These are phyloP conservation scores for Dermatemys mawii DNA, from an alignment of 2,113 vertebrate species.

Conservation along the genomic window DNA sequence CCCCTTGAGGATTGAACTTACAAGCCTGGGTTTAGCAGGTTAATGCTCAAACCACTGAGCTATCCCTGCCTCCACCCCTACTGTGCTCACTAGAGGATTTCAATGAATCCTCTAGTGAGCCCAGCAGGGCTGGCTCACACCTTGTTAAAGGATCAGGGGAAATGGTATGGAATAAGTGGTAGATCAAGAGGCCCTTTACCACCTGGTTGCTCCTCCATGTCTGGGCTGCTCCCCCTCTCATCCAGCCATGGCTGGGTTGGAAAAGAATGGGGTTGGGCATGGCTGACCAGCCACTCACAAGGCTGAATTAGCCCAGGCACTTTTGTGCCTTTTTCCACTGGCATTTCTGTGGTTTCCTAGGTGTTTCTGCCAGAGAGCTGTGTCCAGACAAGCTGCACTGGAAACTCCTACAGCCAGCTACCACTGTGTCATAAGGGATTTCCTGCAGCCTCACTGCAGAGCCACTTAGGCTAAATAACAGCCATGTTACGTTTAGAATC, in stretches of 20 bases:
- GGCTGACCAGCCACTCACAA: no score
- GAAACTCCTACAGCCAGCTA: background rate
- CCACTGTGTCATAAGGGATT: background rate
- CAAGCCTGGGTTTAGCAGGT: no score
- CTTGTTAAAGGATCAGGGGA: background rate
- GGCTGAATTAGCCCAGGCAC: no score
- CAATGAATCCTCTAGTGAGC: background rate
- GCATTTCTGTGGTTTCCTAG: background rate
- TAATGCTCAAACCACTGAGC: no score
- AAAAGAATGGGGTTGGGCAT: no score
- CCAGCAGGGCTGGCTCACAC: background rate
- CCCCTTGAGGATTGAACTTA: no score
- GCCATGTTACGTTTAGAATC: background rate
- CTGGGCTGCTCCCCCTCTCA: background rate
- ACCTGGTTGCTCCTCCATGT: background rate
- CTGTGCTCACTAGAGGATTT: no score
- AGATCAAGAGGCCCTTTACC: background rate
- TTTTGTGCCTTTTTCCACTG: background rate
- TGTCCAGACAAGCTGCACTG: background rate
- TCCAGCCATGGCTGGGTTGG: no score
- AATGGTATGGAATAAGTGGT: background rate
- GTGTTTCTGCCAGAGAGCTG: background rate
- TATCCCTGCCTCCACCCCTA: no score
- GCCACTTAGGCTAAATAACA: background rate
- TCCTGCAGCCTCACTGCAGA: background rate